Percentiles rank a stretch among this genome's conserved stretches.
Evolutionary conservation across 2,888 invertebrate genomes (phyloP).

Genomic region (Ptilodon capucinus): DNA sequence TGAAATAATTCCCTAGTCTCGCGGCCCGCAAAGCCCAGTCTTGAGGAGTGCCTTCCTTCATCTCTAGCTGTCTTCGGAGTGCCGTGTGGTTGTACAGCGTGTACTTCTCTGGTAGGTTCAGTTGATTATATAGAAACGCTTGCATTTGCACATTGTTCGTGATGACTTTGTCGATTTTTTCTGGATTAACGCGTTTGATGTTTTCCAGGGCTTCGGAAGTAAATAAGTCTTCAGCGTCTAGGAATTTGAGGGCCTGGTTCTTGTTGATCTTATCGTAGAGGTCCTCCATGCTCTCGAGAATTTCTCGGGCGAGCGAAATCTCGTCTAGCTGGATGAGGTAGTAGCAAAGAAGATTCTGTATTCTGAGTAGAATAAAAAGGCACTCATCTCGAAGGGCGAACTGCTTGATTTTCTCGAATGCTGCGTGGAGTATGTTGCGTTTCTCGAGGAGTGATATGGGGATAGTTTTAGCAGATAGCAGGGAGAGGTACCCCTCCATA

Average conservation of each 20-base stretch:
- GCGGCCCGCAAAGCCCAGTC: slow-evolving; percentile 82
- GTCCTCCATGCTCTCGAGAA: slow-evolving; percentile 76
- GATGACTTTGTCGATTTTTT: slow-evolving; percentile 81
- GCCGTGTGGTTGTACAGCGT: slow-evolving; percentile 81
- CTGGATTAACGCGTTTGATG: slow-evolving; percentile 63
- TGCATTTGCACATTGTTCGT: slow-evolving; percentile 85
- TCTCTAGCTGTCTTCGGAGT: slow-evolving; percentile 79
- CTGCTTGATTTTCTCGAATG: slow-evolving; percentile 63
- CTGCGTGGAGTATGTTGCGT: slow-evolving; percentile 54
- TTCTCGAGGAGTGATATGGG: slow-evolving; percentile 62
- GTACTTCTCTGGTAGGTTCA: slow-evolving; percentile 77
- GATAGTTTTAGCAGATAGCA: slow-evolving; percentile 65
- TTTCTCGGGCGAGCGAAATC: slow-evolving; percentile 64
- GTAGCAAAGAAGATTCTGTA: slow-evolving; percentile 83
- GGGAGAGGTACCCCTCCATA: slow-evolving; percentile 70
- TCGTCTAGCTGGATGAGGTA: slow-evolving; percentile 79
- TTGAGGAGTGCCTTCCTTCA: slow-evolving; percentile 81
- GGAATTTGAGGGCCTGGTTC: slow-evolving; percentile 50
- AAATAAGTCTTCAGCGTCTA: slow-evolving; percentile 82
- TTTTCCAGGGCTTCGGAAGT: slow-evolving; percentile 49
- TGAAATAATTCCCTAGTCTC: slow-evolving; percentile 79
- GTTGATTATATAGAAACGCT: slow-evolving; percentile 82
- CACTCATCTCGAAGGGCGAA: slow-evolving; percentile 61
- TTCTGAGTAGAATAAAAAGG: slow-evolving; percentile 78
- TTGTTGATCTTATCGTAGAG: slow-evolving; percentile 67